Evolutionary conservation across 23 tunicate species (phyloP).

Genomic region (Ciona savignyi): DNA sequence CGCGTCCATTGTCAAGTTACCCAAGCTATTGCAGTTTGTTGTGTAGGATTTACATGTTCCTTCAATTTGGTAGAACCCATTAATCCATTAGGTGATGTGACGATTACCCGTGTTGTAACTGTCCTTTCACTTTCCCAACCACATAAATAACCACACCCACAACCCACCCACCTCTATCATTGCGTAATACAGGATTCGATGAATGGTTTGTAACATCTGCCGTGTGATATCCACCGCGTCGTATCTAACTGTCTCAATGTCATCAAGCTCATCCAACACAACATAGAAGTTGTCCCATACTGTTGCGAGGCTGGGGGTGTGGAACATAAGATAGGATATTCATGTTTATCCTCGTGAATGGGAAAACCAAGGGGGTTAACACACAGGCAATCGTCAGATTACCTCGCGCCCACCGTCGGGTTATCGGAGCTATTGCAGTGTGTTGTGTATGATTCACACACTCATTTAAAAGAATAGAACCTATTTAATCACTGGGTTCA

Average conservation of each 20-base stretch:
- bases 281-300: slow-evolving; percentile 63
- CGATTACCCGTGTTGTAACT: not conserved
- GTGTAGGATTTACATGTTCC: too few relatives aligned
- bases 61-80: too few relatives aligned
- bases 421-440: too few relatives aligned
- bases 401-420: too few relatives aligned
- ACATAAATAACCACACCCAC: not conserved
- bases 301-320: slow-evolving; percentile 15
- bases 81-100: not conserved
- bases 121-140: not conserved
- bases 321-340: not conserved
- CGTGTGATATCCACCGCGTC: slow-evolving; percentile 91
- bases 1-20: too few relatives aligned
- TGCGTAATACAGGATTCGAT: slow-evolving; percentile 26
- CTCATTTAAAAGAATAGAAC: too few relatives aligned
- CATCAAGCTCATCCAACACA: slow-evolving; percentile 24
- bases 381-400: too few relatives aligned
- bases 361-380: too few relatives aligned
- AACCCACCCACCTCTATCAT: slow-evolving; percentile 65
- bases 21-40: too few relatives aligned
- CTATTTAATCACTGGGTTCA: too few relatives aligned
- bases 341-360: too few relatives aligned
- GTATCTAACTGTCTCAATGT: slow-evolving; percentile 57
- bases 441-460: too few relatives aligned
- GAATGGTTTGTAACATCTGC: slow-evolving; percentile 75